Evolutionary conservation across 2,113 vertebrate genomes (phyloP).

Genomic region (Oncorhynchus masou): DNA sequence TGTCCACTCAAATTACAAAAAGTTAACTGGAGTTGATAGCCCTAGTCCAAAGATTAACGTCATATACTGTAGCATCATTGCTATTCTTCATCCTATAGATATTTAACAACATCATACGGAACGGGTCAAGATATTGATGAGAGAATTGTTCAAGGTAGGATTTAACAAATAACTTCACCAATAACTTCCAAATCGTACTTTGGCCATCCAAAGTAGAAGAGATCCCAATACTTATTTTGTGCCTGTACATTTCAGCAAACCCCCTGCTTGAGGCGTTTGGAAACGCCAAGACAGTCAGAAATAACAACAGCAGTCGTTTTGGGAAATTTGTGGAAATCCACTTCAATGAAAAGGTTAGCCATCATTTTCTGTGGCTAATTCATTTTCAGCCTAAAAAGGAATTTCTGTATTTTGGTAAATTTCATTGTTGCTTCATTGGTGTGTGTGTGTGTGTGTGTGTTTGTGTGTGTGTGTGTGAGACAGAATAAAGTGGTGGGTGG

Average conservation of each 20-base stretch:
- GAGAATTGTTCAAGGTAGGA: slow-evolving; percentile 96
- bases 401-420: too few species aligned
- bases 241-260: slow-evolving; percentile 79
- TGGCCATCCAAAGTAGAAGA: background rate
- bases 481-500: slow-evolving; percentile 95
- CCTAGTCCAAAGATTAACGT: background rate
- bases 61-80: background rate
- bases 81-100: slow-evolving; percentile 69
- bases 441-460: background rate
- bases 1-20: too few species aligned
- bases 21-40: too few species aligned
- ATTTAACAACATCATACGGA: slow-evolving; percentile 96
- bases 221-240: background rate
- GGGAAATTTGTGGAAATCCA: slow-evolving; percentile 99
- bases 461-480: background rate
- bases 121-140: slow-evolving; percentile 98
- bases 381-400: background rate
- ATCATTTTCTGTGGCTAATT: background rate
- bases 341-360: slow-evolving; percentile 94
- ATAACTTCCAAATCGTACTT: background rate
- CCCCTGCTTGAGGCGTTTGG: slow-evolving; percentile 97
- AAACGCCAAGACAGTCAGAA: slow-evolving; percentile 97
- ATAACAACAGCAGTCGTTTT: slow-evolving; percentile 99
- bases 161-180: background rate
- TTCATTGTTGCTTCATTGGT: background rate